These are phyloP conservation scores for Odocoileus virginianus DNA, from an alignment of 2,113 vertebrate genomes.

Conservation along the genomic window DNA sequence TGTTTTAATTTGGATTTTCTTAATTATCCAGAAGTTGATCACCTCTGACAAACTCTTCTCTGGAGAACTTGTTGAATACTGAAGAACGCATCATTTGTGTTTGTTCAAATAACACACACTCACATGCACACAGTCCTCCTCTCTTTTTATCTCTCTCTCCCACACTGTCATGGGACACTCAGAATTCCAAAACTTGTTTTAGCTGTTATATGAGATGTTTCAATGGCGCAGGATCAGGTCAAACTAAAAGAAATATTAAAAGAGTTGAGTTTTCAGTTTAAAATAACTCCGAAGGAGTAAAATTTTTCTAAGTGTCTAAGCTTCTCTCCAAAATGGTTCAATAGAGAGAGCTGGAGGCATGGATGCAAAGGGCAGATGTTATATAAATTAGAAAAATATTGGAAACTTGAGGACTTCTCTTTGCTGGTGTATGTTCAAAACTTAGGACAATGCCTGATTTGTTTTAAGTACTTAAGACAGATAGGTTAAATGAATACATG, in stretches of 20 bases:
- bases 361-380: background rate
- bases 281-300: background rate
- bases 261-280: background rate
- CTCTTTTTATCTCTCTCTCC: background rate
- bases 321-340: background rate
- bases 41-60: background rate
- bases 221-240: background rate
- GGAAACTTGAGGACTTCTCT: background rate
- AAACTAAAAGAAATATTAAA: background rate
- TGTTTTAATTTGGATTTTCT: slow-evolving; percentile 30
- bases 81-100: background rate
- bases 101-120: background rate
- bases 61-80: background rate
- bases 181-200: background rate
- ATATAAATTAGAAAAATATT: background rate
- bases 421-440: background rate
- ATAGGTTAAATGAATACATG: background rate
- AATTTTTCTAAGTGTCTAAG: background rate
- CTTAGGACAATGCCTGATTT: background rate
- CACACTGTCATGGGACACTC: background rate
- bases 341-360: background rate
- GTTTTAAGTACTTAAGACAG: background rate
- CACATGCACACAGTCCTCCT: background rate
- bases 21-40: slow-evolving; percentile 5
- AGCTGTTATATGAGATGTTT: background rate